Conservation (phyloP, 2,113 vertebrate species). For the Hemichromis elongatus region DNA sequence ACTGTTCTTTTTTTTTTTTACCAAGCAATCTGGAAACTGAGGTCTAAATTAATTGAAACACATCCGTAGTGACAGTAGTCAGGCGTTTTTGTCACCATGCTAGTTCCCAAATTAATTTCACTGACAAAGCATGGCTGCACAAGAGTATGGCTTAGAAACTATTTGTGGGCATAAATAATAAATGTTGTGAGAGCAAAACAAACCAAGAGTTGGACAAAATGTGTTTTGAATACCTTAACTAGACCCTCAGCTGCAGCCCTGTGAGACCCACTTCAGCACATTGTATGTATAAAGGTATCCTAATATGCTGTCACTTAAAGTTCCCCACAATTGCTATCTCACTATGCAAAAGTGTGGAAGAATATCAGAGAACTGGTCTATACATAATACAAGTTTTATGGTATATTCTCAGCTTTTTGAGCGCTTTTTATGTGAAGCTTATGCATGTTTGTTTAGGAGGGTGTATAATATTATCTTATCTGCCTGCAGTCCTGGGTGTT, state of each 20-base stretch:
- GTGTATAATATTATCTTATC: neutral
- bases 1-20: neutral
- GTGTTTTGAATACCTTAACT: neutral
- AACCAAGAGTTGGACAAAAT: neutral
- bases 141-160: neutral
- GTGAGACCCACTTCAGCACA: neutral
- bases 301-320: neutral
- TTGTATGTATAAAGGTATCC: neutral
- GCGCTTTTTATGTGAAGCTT: neutral
- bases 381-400: neutral
- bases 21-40: conserved; percentile 5
- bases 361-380: neutral
- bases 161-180: neutral
- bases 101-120: neutral
- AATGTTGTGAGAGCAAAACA: neutral
- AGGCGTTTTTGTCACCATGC: neutral
- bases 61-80: neutral
- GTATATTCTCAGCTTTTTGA: neutral
- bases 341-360: neutral
- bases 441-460: neutral
- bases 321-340: neutral
- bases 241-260: neutral
- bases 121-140: neutral
- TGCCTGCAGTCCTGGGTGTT: neutral
- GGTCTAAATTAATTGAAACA: conserved; percentile 4